Evolutionary conservation across 2,113 vertebrate genomes (phyloP).

Genomic region (Erythrocercus mccallii): DNA sequence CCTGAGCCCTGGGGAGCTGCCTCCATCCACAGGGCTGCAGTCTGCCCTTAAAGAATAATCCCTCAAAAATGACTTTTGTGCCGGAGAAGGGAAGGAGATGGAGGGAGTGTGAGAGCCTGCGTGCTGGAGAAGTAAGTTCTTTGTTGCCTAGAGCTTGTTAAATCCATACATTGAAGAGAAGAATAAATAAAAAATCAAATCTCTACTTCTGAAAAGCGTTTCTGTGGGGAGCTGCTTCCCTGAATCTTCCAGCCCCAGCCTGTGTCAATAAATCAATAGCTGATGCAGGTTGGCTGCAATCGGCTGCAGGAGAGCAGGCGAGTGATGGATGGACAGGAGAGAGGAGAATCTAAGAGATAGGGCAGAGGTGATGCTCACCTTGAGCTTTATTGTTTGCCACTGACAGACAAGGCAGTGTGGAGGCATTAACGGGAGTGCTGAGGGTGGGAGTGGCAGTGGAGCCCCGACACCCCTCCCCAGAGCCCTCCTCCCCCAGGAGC

Average conservation of each 20-base stretch:
- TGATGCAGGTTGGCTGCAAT: slow-evolving; percentile 68
- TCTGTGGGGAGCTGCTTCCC: slow-evolving; percentile 67
- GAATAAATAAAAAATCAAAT: slow-evolving; percentile 66
- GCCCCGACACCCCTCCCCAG: neutral
- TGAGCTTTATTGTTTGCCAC: slow-evolving; percentile 45
- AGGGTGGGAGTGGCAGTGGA: neutral
- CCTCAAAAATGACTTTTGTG: slow-evolving; percentile 5
- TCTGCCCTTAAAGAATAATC: slow-evolving; percentile 41
- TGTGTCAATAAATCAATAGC: slow-evolving; percentile 74
- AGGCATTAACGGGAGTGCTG: neutral
- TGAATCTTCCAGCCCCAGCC: slow-evolving; percentile 53
- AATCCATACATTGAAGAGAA: slow-evolving; percentile 65
- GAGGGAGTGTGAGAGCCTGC: slow-evolving; percentile 19
- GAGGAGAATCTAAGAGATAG: slow-evolving; percentile 39
- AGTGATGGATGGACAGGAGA: slow-evolving; percentile 61
- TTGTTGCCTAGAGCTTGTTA: slow-evolving; percentile 63
- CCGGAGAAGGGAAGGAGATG: neutral
- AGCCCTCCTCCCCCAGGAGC: neutral
- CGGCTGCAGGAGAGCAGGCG: slow-evolving; percentile 51
- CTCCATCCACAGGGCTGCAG: neutral
- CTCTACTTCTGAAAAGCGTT: slow-evolving; percentile 67
- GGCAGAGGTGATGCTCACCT: slow-evolving; percentile 71
- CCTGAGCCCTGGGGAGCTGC: neutral
- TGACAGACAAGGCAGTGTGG: neutral
- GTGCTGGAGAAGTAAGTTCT: slow-evolving; percentile 35